Evolutionary conservation across 2,888 invertebrate species (phyloP), one percentile per base, ranked within the genome.

Genomic region (Xylocampa areola): DNA sequence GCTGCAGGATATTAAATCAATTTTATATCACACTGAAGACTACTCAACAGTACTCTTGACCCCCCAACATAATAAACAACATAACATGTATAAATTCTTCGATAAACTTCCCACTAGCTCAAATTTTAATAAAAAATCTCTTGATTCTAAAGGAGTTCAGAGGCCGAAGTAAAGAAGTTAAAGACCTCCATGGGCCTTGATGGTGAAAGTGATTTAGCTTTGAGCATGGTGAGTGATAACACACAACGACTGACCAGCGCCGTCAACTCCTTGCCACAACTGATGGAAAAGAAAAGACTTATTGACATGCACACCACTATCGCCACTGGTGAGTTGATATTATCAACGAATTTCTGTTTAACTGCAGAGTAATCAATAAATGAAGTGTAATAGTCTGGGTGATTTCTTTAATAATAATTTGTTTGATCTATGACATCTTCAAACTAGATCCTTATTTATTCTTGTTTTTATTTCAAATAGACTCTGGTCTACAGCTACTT

Each of bases 231-330:
- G 25, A 97, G 97, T 36, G 98, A 98, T 85, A 98, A 98, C 78
- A 99, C 99, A 0, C 97, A 98, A 27, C 96, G 97, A 72, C 95
- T 99, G 16, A 99, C 99, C 0, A 98, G 96, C 59, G 99, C 99
- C 16, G 98, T 99, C 6, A 97, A 98, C 87, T 99, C 98, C 0
- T 94, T 99, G 77, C 99, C 99, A 0, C 99, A 99, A 84, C 94
- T 99, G 19, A 95, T 99, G 89, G 99, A 99, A 89, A 98, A 98
- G 94, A 99, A 99, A 88, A 95, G 99, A 30, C 95, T 99, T 10
- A 98, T 99, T 76, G 99, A 99, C 84, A 98, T 99, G 97, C 99
- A 99, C 86, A 99, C 99, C 17, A 99, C 98, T 70, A 97, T 99
- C 65, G 99, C 99, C 2, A 99, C 99, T 90, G 96, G 97, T 52